Evolutionary conservation across 1,140 invertebrate genomes (phyloP).

Genomic region (Diachasma alloeum): DNA sequence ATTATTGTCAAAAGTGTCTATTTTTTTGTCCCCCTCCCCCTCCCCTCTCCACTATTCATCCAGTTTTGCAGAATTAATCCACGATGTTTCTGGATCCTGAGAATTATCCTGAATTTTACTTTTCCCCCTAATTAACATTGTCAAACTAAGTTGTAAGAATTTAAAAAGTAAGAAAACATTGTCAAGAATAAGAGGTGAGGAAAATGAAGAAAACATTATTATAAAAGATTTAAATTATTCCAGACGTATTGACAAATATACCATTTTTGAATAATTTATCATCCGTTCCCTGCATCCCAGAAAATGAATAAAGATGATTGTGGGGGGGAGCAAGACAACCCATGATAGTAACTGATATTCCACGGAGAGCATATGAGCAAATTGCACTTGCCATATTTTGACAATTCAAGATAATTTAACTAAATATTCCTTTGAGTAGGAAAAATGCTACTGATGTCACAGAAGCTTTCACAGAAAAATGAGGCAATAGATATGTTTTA

Average conservation of each 20-base stretch:
- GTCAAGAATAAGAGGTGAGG: conserved; percentile 36
- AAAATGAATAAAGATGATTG: not conserved
- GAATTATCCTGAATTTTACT: conserved; percentile 38
- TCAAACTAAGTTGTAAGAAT: conserved; percentile 45
- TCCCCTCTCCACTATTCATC: conserved; percentile 8
- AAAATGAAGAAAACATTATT: conserved; percentile 42
- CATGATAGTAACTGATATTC: too few species aligned
- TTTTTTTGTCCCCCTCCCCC: not conserved
- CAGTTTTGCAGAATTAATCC: conserved; percentile 44
- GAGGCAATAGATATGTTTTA: too few species aligned
- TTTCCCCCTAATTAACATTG: conserved; percentile 33
- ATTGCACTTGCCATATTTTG: too few species aligned
- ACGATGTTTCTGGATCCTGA: conserved; percentile 45
- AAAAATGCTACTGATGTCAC: too few species aligned
- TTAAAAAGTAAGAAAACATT: conserved; percentile 39
- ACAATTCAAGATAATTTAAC: too few species aligned
- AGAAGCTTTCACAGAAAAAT: too few species aligned
- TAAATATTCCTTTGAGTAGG: too few species aligned
- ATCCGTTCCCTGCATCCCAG: conserved; percentile 10
- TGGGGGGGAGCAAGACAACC: too few species aligned
- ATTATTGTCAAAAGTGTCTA: conserved; percentile 12
- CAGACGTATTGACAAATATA: conserved; percentile 38
- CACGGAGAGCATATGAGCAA: too few species aligned
- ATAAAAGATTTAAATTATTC: conserved; percentile 46
- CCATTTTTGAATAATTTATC: conserved; percentile 39